Evolutionary conservation across 2,888 invertebrate species (phyloP).

Genomic region (Noctua fimbriata): DNA sequence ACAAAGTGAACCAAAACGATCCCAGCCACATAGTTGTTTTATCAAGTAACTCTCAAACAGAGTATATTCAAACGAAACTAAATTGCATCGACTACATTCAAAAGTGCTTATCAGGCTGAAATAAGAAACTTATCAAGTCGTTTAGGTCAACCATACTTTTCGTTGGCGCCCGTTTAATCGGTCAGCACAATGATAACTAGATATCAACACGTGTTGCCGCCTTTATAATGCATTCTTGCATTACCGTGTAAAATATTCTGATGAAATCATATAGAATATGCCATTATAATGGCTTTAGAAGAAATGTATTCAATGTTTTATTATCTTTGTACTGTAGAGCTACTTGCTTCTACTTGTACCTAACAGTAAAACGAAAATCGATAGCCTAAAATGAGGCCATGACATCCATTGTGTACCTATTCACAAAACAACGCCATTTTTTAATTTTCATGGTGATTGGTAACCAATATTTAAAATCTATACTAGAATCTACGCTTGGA

Average conservation of each 20-base stretch:
- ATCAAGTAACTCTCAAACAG: not conserved
- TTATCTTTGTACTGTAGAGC: not conserved
- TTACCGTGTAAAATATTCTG: constrained; percentile 26
- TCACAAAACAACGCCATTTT: constrained; percentile 27
- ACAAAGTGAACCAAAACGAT: not conserved
- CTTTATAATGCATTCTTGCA: constrained; percentile 53
- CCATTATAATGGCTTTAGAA: not conserved
- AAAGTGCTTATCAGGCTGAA: constrained; percentile 51
- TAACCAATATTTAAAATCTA: not conserved
- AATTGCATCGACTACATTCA: constrained; percentile 38
- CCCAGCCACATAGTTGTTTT: not conserved
- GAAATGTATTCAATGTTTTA: not conserved
- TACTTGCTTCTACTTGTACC: not conserved
- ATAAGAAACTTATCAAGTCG: constrained; percentile 60
- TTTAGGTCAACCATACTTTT: constrained; percentile 56
- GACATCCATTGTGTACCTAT: constrained; percentile 35
- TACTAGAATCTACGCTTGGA: constrained; percentile 5
- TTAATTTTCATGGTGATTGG: constrained; percentile 14
- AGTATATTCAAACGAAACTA: constrained; percentile 14
- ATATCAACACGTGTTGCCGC: constrained; percentile 51
- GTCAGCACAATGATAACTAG: constrained; percentile 55
- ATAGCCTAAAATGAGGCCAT: constrained; percentile 44
- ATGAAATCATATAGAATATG: not conserved
- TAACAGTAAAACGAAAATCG: constrained; percentile 52
- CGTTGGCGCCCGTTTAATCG: constrained; percentile 46